Evolutionary conservation across 2,797 vertebrate species (phyloP).

Genomic region (Takifugu ocellatus): DNA sequence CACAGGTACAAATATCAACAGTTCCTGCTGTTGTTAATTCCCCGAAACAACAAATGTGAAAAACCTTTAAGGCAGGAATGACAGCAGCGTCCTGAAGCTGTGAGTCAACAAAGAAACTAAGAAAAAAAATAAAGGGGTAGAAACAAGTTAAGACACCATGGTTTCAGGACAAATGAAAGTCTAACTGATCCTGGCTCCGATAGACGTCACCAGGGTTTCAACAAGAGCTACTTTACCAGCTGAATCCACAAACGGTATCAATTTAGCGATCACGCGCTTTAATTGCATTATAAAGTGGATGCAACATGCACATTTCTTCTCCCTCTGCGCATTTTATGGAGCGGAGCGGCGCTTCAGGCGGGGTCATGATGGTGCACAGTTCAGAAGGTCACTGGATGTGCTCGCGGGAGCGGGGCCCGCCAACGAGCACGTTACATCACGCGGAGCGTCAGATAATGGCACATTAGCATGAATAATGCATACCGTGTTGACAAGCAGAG

Average conservation of each 20-base stretch:
- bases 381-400: slow-evolving; percentile 67
- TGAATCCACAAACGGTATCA: not conserved
- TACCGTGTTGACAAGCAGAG: slow-evolving; percentile 63
- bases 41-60: too few species aligned
- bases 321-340: slow-evolving; percentile 11
- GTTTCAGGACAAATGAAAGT: too few species aligned
- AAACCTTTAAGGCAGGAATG: too few species aligned
- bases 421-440: slow-evolving; percentile 69
- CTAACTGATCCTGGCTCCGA: too few species aligned
- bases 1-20: too few species aligned
- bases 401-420: slow-evolving; percentile 41
- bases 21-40: too few species aligned
- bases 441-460: slow-evolving; percentile 67
- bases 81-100: too few species aligned
- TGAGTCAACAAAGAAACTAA: too few species aligned
- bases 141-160: too few species aligned
- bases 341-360: slow-evolving; percentile 35
- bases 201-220: too few species aligned
- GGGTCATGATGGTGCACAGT: slow-evolving; percentile 46
- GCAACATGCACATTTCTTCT: slow-evolving; percentile 21
- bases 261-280: slow-evolving; percentile 41
- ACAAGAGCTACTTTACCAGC: too few species aligned
- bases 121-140: too few species aligned
- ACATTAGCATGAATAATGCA: slow-evolving; percentile 75
- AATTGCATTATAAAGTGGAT: slow-evolving; percentile 45